Conservation (phyloP, 2,888 invertebrate species). For the Scrobipalpa atriplicella region DNA sequence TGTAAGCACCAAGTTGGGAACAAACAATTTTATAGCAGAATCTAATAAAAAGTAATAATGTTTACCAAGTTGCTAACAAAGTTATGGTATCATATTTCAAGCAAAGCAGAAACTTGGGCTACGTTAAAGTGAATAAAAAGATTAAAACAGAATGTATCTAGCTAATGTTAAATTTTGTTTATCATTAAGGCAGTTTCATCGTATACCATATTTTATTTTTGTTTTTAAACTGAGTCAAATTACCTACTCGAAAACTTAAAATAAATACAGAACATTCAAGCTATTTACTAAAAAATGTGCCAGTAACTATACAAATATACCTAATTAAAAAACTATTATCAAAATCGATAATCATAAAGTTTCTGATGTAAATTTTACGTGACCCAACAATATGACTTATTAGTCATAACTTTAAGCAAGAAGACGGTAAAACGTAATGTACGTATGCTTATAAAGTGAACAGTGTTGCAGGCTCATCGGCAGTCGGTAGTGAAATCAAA, state of each 20-base stretch:
- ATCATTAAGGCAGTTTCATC: neutral
- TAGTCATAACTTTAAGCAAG: too few relatives aligned
- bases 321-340: too few relatives aligned
- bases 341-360: too few relatives aligned
- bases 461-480: conserved; percentile 11
- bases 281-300: too few relatives aligned
- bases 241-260: too few relatives aligned
- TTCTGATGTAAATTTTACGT: too few relatives aligned
- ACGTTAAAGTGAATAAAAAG: neutral
- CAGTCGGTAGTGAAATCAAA: conserved; percentile 29
- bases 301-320: too few relatives aligned
- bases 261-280: too few relatives aligned
- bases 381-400: too few relatives aligned
- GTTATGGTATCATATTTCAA: conserved; percentile 17
- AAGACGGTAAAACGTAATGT: neutral
- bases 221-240: neutral
- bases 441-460: neutral
- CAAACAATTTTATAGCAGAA: conserved; percentile 21
- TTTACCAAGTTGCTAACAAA: conserved; percentile 17
- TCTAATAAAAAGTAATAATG: conserved; percentile 27
- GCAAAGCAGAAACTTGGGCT: conserved; percentile 20
- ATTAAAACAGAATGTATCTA: conserved; percentile 2
- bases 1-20: conserved; percentile 6
- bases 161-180: neutral
- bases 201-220: neutral